Evolutionary conservation across 2,888 invertebrate species (phyloP).

Genomic region (Criorhina ranunculi): DNA sequence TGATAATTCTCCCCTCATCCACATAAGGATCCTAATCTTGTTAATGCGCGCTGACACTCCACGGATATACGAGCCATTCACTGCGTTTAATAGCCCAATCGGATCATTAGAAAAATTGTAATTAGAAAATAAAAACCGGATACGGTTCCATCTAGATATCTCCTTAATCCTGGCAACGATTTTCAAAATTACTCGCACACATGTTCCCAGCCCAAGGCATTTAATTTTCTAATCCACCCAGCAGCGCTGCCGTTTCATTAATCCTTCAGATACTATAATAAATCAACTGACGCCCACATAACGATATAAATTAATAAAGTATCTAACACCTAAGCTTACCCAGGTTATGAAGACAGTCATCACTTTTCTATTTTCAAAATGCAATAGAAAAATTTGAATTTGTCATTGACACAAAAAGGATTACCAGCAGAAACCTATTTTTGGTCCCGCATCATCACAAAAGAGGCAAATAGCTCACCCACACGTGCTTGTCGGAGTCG

Average conservation of each 20-base stretch:
- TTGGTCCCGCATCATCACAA: background rate
- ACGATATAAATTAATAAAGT: conserved; percentile 39
- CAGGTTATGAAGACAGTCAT: background rate
- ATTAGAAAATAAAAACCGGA: conserved; percentile 18
- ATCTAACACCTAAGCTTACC: background rate
- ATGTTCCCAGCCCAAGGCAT: conserved; percentile 8
- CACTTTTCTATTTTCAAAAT: background rate
- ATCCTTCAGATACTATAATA: conserved; percentile 4
- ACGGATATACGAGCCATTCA: background rate
- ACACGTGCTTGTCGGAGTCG: conserved; percentile 10
- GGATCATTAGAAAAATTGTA: conserved; percentile 27
- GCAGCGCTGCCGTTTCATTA: background rate
- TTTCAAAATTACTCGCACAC: conserved; percentile 27
- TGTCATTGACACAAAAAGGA: conserved; percentile 27
- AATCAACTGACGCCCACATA: conserved; percentile 7
- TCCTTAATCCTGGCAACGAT: conserved; percentile 32
- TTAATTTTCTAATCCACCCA: background rate
- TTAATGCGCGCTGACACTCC: conserved; percentile 8
- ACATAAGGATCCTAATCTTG: conserved; percentile 6
- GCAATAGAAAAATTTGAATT: conserved; percentile 26
- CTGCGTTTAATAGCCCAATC: conserved; percentile 15
- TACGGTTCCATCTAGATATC: conserved; percentile 5
- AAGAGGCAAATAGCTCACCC: background rate
- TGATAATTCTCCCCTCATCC: conserved; percentile 7
- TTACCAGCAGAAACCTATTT: conserved; percentile 39